Conservation (phyloP, 2,113 vertebrate genomes). For the Petaurus breviceps region DNA sequence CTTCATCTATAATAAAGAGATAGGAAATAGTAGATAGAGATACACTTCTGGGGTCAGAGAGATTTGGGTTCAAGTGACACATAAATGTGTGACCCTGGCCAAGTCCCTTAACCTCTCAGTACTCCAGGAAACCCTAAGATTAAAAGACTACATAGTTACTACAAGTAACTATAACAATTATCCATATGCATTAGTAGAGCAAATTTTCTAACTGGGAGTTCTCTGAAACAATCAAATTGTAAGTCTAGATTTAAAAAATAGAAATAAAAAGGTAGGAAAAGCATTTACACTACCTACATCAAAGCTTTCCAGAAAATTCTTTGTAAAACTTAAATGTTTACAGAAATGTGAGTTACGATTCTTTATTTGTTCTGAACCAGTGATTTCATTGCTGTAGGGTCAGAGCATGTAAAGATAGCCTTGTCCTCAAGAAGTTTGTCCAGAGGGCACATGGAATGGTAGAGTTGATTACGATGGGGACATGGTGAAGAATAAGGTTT, state of each 20-base stretch:
- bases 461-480: not conserved
- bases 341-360: not conserved
- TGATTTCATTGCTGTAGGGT: not conserved
- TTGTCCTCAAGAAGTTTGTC: not conserved
- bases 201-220: not conserved
- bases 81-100: not conserved
- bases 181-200: not conserved
- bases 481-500: not conserved
- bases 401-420: not conserved
- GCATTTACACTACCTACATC: not conserved
- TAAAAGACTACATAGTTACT: not conserved
- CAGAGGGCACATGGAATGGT: not conserved
- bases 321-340: not conserved
- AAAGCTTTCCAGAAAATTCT: not conserved
- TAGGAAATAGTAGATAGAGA: not conserved
- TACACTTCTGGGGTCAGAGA: not conserved
- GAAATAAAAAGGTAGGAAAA: not conserved
- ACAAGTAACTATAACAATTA: not conserved
- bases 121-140: not conserved
- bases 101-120: not conserved
- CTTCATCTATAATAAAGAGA: not conserved
- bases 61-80: not conserved
- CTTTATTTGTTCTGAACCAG: not conserved
- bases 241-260: not conserved
- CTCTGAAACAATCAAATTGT: not conserved